phyloP scores from a whole-genome alignment of 2,113 vertebrate genomes.

The Fregetta grallaria region DNA sequence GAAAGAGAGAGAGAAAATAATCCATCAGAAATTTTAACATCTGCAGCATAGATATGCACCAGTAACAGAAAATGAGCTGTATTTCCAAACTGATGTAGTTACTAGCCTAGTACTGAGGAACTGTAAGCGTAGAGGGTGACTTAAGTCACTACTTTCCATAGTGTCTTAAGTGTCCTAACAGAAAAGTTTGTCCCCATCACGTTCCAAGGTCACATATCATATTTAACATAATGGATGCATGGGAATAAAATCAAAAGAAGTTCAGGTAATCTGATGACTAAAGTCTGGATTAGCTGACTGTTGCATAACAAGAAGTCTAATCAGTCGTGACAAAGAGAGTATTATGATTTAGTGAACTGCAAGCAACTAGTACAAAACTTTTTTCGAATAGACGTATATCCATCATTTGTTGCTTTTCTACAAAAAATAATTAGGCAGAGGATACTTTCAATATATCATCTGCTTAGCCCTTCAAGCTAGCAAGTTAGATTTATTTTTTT shows the following conservation, averaged over 20 bases:
- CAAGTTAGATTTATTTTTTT: neutral
- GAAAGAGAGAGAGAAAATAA: neutral
- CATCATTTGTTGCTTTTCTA: neutral
- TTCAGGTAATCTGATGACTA: neutral
- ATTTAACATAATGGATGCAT: neutral
- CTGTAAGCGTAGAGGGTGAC: neutral
- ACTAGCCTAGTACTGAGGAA: neutral
- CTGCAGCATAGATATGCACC: neutral
- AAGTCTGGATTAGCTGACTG: neutral
- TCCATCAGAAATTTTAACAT: neutral
- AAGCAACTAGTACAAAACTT: neutral
- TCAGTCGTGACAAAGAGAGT: accelerated
- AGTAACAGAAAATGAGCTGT: neutral
- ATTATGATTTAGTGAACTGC: neutral
- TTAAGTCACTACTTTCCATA: neutral
- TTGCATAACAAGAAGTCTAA: neutral
- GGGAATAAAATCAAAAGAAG: neutral
- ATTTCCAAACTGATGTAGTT: neutral
- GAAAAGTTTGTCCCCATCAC: neutral
- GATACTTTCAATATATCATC: neutral
- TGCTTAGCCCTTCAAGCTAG: neutral
- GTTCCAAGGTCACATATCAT: neutral
- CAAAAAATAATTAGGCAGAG: neutral
- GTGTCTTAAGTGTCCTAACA: neutral
- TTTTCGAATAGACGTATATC: neutral